These are phyloP conservation scores for Aleiodes alternator DNA, from an alignment of 2,888 invertebrate species.

Conservation along the genomic window DNA sequence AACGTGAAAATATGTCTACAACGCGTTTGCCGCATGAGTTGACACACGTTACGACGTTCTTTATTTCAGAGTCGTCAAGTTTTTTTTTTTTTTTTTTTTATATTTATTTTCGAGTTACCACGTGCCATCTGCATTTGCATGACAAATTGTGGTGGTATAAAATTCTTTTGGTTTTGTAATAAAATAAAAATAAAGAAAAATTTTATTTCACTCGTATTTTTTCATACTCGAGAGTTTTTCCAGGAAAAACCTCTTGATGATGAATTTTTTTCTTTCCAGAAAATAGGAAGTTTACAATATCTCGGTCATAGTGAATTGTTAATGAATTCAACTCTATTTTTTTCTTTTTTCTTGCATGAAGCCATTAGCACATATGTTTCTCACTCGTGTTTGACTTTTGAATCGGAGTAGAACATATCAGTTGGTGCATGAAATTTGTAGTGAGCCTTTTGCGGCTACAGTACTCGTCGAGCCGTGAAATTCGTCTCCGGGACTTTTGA, in stretches of 20 bases:
- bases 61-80: conserved; percentile 28
- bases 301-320: no score
- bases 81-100: background rate
- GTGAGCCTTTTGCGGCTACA: conserved; percentile 16
- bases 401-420: conserved; percentile 16
- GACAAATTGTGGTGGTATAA: conserved; percentile 1
- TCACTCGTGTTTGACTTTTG: conserved; percentile 21
- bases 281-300: background rate
- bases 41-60: conserved; percentile 35
- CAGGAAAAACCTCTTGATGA: background rate
- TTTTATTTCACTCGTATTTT: background rate
- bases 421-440: conserved; percentile 32
- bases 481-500: conserved; percentile 47
- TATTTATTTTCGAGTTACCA: conserved; percentile 2
- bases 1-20: conserved; percentile 35
- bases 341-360: background rate
- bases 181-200: conserved; percentile 19
- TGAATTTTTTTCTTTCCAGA: background rate
- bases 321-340: no score
- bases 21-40: conserved; percentile 33
- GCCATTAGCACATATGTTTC: background rate
- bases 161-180: background rate
- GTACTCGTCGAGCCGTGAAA: conserved; percentile 54
- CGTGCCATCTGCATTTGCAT: conserved; percentile 29
- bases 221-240: no score